Percentiles rank a stretch among this genome's conserved stretches.
Conservation (phyloP, 2,113 vertebrate genomes). For the Periophthalmodon schlosseri region DNA sequence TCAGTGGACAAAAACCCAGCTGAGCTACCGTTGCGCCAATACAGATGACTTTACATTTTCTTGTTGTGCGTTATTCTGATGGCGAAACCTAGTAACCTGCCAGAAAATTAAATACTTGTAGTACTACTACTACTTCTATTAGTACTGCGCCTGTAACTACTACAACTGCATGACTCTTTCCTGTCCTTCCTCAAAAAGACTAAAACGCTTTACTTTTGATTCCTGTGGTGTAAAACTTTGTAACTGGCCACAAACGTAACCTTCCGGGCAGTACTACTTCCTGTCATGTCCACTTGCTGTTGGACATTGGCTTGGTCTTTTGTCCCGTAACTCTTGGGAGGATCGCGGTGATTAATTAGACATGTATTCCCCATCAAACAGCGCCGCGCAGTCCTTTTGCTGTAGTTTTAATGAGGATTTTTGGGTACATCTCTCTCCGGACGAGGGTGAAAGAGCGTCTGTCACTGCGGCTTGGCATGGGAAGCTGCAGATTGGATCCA, state of each 20-base stretch:
- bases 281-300: slow-evolving; percentile 36
- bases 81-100: no score
- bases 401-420: slow-evolving; percentile 57
- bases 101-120: not conserved
- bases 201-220: not conserved
- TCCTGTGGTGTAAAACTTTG: not conserved
- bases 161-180: not conserved
- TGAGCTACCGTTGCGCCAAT: no score
- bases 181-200: not conserved
- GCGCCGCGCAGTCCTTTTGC: slow-evolving; percentile 37
- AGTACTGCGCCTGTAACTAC: not conserved
- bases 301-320: slow-evolving; percentile 49
- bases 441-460: slow-evolving; percentile 56
- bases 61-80: no score
- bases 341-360: slow-evolving; percentile 63
- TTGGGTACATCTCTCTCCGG: slow-evolving; percentile 52
- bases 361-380: slow-evolving; percentile 29
- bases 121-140: not conserved
- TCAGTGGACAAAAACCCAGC: no score
- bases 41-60: not conserved
- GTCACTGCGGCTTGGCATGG: slow-evolving; percentile 50
- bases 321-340: slow-evolving; percentile 45
- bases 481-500: slow-evolving; percentile 33
- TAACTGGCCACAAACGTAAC: not conserved
- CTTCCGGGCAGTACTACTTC: slow-evolving; percentile 12